Evolutionary conservation across 2,888 invertebrate species (phyloP), one percentile per base, ranked within the genome.

Genomic region (Protodeltote pygarga): DNA sequence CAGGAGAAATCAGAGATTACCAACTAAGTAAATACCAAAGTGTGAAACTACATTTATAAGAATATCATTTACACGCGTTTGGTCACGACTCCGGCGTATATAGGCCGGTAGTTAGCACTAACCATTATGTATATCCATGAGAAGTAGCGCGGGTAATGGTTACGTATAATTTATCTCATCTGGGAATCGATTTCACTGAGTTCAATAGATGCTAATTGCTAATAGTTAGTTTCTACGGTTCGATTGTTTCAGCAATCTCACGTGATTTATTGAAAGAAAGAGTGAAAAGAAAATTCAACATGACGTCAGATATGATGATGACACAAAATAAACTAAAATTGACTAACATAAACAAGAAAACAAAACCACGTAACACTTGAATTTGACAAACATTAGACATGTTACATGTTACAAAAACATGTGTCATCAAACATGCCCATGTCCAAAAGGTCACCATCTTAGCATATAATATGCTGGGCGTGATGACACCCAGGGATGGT

Each of bases 81-180:
- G 25, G 47, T 58, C 54, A 58, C 61, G 58, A 58, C 21, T 34
- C 8, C n/a, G 16, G 46, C 47, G 16, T 52, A 39, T 38, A 47
- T 17, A 38, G 25, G 3, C 14, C 23, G 17, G 34, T 41, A 9
- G 4, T 9, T n/a, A 28, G 9, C 15, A n/a, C 21, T 23, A 38
- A 21, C 27, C 29, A 23, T 25, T 44, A 51, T 44, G 19, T 41
- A 28, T 8, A 21, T 8, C 20, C 15, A 13, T 35, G 9, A 17
- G 19, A 37, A 32, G 14, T 17, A 13, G 5, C 31, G 31, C 16
- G 35, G 11, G 5, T 33, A 37, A 33, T 11, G 23, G n/a, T n/a
- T n/a, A n/a, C n/a, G n/a, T n/a, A n/a, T n/a, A n/a, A 41, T 49
- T 50, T 33, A 40, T 40, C 31, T 40, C 20, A 14, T 23, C 32